Base-by-base conservation (phyloP, 2,888 invertebrate genomes). In the Cynaeus angustus region DNA sequence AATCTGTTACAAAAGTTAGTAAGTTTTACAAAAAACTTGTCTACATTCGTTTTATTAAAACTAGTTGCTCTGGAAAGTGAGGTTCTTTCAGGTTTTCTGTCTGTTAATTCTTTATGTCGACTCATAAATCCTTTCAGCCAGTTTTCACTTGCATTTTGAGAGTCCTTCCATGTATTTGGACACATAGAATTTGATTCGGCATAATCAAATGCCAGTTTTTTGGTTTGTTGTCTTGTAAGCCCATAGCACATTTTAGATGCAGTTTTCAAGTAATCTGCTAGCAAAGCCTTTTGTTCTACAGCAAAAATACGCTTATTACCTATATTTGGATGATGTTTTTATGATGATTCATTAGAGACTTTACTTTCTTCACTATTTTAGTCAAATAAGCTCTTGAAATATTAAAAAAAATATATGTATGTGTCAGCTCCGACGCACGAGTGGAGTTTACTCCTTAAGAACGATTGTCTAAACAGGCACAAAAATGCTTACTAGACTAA, bases 191-290 rank as follows among this genome's bases (percentile, higher is more conserved):
- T 65, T 13, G 30, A 16, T 16, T 38, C 14, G 59, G 66, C 8
- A 66, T 64, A 66, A 28, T 67, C 64, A 46, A 66, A 67, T 37
- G 62, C 48, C 26, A 66, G 48, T 30, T 67, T 48, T 48, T 48
- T 67, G 9, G 68, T 64, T 38, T 67, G 68, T 46, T 58, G 58
- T 59, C 48, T 48, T 48, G 48, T 48, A 46, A 67, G 53, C 8
- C 66, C 70, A 46, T 65, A 53, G 45, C 55, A 68, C 68, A 68
- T 68, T 46, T 68, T 65, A 46, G 64, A 65, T 6, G 55, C 43
- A 26, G 64, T 68, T 56, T 46, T 41, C 14, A 68, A 33, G 38
- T 68, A 68, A 61, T 33, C 45, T 10, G 33, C 67, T 14, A 67
- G 28, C 33, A 61, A n/a, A 26, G 61, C 61, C 26, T 67, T 48